Percentiles rank a stretch among this genome's conserved stretches.
Conservation (phyloP, 2,797 vertebrate species). For the Lagocephalus sceleratus region DNA sequence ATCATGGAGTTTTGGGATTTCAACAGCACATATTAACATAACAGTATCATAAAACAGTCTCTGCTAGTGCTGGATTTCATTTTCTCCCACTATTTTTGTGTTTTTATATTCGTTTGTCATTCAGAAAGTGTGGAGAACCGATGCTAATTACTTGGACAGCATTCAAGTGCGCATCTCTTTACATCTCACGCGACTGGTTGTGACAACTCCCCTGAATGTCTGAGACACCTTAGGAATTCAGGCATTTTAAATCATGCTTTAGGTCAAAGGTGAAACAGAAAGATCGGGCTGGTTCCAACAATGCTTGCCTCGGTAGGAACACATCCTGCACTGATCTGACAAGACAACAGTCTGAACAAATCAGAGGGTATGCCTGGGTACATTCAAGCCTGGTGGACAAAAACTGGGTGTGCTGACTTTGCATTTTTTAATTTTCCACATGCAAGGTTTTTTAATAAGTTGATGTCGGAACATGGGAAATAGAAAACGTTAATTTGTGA, state of each 20-base stretch:
- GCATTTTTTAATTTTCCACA: neutral
- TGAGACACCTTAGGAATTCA: slow-evolving; percentile 26
- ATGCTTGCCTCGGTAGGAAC: slow-evolving; percentile 10
- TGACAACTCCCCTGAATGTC: slow-evolving; percentile 31
- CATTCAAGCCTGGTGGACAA: slow-evolving; percentile 6
- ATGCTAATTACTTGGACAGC: slow-evolving; percentile 44
- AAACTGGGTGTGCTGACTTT: slow-evolving; percentile 24
- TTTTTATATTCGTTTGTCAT: slow-evolving; percentile 10
- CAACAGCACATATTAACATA: too few species aligned
- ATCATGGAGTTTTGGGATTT: neutral
- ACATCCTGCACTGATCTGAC: neutral
- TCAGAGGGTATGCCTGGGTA: slow-evolving; percentile 11
- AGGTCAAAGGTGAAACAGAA: slow-evolving; percentile 40
- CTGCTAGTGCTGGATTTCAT: neutral
- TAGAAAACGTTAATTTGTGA: neutral
- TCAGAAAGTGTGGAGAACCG: slow-evolving; percentile 19
- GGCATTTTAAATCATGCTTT: slow-evolving; percentile 50
- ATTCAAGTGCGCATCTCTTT: slow-evolving; percentile 18
- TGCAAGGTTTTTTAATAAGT: too few species aligned
- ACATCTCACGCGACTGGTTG: slow-evolving; percentile 14
- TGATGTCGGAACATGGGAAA: too few species aligned
- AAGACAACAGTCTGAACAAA: slow-evolving; percentile 20
- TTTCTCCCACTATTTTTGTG: neutral
- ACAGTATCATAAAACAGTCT: neutral
- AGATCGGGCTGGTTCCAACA: slow-evolving; percentile 28